Percentiles rank a stretch among this genome's conserved stretches.
These are phyloP conservation scores for Euwallacea fornicatus DNA, from an alignment of 1,140 invertebrate genomes.

Conservation along the genomic window DNA sequence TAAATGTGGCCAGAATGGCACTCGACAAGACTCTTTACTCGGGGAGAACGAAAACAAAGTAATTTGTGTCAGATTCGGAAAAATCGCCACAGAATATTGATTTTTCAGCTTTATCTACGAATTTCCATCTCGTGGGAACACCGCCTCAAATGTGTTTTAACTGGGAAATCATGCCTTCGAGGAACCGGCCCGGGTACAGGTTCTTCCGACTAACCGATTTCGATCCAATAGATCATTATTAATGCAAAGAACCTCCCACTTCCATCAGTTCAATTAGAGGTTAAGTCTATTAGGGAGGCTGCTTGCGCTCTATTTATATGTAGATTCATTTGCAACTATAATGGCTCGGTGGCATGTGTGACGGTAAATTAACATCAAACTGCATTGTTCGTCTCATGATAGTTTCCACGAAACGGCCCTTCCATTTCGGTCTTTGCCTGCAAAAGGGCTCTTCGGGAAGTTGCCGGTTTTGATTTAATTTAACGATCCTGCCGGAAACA, in stretches of 20 bases:
- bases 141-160: neutral
- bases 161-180: neutral
- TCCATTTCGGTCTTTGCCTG: slow-evolving; percentile 17
- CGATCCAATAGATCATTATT: neutral
- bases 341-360: slow-evolving; percentile 20
- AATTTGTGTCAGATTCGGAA: neutral
- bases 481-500: neutral
- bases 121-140: neutral
- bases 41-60: neutral
- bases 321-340: slow-evolving; percentile 32
- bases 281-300: neutral
- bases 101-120: neutral
- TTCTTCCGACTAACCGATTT: no score
- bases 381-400: slow-evolving; percentile 25
- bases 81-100: neutral
- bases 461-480: slow-evolving; percentile 9
- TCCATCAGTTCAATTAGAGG: slow-evolving; percentile 16
- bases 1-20: no score
- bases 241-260: slow-evolving; percentile 5
- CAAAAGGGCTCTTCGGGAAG: slow-evolving; percentile 16
- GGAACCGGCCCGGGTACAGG: neutral
- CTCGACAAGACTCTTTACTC: no score
- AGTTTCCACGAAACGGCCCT: slow-evolving; percentile 18
- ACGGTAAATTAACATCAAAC: slow-evolving; percentile 23
- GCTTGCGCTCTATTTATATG: slow-evolving; percentile 24